These are phyloP conservation scores for Cinara cedri DNA, from an alignment of 2,888 invertebrate species.

Conservation along the genomic window DNA sequence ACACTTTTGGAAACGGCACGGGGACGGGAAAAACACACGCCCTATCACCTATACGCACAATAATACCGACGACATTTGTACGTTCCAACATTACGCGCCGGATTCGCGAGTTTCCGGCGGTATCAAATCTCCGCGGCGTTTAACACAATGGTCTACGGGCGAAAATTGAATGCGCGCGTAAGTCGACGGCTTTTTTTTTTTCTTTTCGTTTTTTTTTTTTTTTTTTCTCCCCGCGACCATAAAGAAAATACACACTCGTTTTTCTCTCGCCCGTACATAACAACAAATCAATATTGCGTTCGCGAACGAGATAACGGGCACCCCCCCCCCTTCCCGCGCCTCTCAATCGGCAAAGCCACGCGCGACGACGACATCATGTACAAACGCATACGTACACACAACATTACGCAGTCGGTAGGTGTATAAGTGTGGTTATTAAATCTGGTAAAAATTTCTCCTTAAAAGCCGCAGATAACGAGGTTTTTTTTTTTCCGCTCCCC, in stretches of 20 bases:
- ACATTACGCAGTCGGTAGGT: no score
- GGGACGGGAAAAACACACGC: conserved; percentile 24
- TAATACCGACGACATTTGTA: conserved; percentile 39
- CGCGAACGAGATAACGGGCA: conserved; percentile 41
- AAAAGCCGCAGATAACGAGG: conserved; percentile 54
- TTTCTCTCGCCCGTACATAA: background rate
- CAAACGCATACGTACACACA: background rate
- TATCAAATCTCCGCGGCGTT: conserved; percentile 38
- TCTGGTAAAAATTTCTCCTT: conserved; percentile 54
- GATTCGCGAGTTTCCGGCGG: conserved; percentile 48
- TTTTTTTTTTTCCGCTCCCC: conserved; percentile 36
- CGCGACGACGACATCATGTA: no score
- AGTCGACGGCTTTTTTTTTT: background rate
- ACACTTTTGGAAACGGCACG: background rate
- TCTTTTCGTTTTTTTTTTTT: conserved; percentile 10
- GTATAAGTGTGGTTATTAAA: conserved; percentile 45
- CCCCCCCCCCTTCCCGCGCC: conserved; percentile 33
- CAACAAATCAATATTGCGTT: conserved; percentile 51
- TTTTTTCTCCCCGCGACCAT: background rate
- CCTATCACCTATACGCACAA: no score
- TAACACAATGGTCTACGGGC: conserved; percentile 31
- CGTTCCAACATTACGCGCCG: conserved; percentile 35
- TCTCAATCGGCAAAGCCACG: conserved; percentile 33
- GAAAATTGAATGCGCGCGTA: conserved; percentile 22
- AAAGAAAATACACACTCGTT: conserved; percentile 17